Base-by-base conservation (phyloP, 2,888 invertebrate species). In the Scaptomyza polygonia region DNA sequence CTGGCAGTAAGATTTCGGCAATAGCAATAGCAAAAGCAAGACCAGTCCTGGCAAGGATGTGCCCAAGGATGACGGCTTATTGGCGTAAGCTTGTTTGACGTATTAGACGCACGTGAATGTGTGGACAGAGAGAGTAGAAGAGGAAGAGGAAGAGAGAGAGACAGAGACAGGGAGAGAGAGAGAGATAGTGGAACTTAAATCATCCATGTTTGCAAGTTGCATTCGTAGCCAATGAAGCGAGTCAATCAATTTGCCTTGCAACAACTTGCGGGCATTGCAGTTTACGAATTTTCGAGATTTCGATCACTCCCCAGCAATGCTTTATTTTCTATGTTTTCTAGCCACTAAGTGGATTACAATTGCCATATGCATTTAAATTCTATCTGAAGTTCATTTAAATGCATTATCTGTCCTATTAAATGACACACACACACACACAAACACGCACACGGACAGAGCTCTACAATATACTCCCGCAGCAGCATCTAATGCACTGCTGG, bases 71-170 rank as follows among this genome's bases (percentile, higher is more conserved):
- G 82, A 85, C 77, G 87, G 85, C 87, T 87, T 84, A 82, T 85
- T 82, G 84, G 77, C 79, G 87, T 82, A 87, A 85, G 80, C 83
- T 71, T 83, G 74, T 84, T 85, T 79, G 87, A 73, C 67, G 87
- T 79, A 87, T 87, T 87, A 86, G 83, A 58, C 77, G 51, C 68
- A 74, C 58, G 73, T 86, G 74, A 30, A 16, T 49, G 32, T 21
- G 48, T 21, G 18, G 25, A 44, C 25, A 16, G 4, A 16, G 16
- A 16, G 27, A 14, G 11, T n/a, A n/a, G n/a, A n/a, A 30, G 39
- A 25, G 36, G 12, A 5, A 0, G 6, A 7, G 9, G n/a, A n/a
- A 45, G 29, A 29, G 29, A 45, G 27, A 45, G 14, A 44, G 11
- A 27, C 9, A 5, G 25, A 27, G 1, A 14, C 9, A 42, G 21